Conservation (phyloP, 2,113 vertebrate genomes). For the Nibea albiflora region DNA sequence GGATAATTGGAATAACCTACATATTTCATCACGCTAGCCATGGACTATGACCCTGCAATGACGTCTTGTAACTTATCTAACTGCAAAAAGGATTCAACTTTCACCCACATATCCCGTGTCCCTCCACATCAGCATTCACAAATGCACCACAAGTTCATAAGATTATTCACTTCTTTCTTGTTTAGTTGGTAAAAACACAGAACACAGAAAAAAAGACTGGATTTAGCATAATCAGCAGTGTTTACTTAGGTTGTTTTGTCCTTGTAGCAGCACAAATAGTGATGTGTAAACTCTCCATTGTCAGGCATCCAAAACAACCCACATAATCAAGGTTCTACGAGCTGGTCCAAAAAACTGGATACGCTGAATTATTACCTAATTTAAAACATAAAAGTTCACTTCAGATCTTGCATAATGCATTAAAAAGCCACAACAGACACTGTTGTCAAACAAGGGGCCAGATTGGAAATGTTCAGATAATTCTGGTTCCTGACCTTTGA, state of each 20-base stretch:
- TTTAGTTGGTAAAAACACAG: background rate
- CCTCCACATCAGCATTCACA: conserved; percentile 10
- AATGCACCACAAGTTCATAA: background rate
- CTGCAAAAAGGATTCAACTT: conserved; percentile 66
- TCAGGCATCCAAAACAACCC: conserved; percentile 38
- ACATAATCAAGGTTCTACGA: background rate
- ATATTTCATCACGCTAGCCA: conserved; percentile 65
- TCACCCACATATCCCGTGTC: conserved; percentile 66
- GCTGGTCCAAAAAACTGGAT: conserved; percentile 3
- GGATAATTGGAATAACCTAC: conserved; percentile 61
- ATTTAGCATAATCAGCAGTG: background rate
- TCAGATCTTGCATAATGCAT: background rate
- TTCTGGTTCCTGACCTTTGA: conserved; percentile 25
- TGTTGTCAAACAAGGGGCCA: background rate
- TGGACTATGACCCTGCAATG: conserved; percentile 74
- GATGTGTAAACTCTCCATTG: conserved; percentile 25
- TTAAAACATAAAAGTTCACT: background rate
- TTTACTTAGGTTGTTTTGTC: conserved; percentile 29
- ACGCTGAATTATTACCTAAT: conserved; percentile 15
- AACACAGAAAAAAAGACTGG: background rate
- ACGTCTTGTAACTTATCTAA: conserved; percentile 67
- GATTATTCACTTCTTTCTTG: background rate
- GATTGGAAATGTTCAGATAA: conserved; percentile 19
- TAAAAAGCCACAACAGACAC: conserved; percentile 2
- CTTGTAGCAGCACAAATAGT: conserved; percentile 24